Percentiles rank a stretch among this genome's conserved stretches.
Conservation (phyloP, 2,888 invertebrate species). For the Polylopha cassiicola region DNA sequence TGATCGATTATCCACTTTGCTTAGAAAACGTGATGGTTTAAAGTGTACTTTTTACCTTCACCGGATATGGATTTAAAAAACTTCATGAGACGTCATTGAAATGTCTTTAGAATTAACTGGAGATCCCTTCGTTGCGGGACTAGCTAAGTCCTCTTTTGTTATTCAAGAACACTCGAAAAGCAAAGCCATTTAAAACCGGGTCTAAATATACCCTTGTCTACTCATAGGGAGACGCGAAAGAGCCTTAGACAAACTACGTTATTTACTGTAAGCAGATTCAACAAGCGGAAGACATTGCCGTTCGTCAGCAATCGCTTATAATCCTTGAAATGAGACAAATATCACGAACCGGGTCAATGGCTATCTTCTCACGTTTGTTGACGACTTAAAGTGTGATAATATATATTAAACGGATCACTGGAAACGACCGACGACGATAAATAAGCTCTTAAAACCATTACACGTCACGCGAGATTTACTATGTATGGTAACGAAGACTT, state of each 20-base stretch:
- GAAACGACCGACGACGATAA: slow-evolving; percentile 65
- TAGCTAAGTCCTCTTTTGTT: slow-evolving; percentile 63
- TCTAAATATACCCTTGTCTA: slow-evolving; percentile 61
- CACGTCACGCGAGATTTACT: slow-evolving; percentile 72
- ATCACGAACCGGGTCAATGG: slow-evolving; percentile 74
- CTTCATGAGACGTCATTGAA: slow-evolving; percentile 58
- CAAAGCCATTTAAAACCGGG: slow-evolving; percentile 54
- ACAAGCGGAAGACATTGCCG: slow-evolving; percentile 63
- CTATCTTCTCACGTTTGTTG: slow-evolving; percentile 77
- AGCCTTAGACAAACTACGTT: slow-evolving; percentile 53
- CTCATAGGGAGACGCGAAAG: slow-evolving; percentile 38
- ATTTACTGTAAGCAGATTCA: slow-evolving; percentile 65
- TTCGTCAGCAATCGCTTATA: slow-evolving; percentile 65
- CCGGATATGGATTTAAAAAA: slow-evolving; percentile 62
- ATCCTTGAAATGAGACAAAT: slow-evolving; percentile 72
- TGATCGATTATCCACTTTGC: slow-evolving; percentile 25
- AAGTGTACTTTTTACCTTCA: slow-evolving; percentile 47
- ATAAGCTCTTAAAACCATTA: slow-evolving; percentile 69
- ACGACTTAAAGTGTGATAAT: slow-evolving; percentile 73
- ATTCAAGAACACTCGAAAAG: slow-evolving; percentile 59
- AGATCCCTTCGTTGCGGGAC: slow-evolving; percentile 48
- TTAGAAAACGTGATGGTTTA: slow-evolving; percentile 36
- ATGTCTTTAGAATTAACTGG: slow-evolving; percentile 52
- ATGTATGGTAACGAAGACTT: slow-evolving; percentile 59
- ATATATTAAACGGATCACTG: slow-evolving; percentile 74